Evolutionary conservation across 2,888 invertebrate species (phyloP).

Genomic region (Melinopterus prodromus): DNA sequence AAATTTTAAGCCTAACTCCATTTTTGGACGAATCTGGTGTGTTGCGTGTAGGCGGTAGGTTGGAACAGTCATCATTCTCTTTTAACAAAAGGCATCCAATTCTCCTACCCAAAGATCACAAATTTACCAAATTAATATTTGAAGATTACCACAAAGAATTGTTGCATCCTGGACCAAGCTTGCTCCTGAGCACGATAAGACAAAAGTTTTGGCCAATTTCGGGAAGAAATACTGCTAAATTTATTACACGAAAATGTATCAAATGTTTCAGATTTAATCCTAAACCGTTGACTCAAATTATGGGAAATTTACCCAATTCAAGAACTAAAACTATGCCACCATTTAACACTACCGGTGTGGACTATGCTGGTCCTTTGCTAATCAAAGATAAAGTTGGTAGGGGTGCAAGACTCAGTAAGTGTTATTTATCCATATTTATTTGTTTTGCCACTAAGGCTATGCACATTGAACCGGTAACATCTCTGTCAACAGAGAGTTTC

Average conservation of each 20-base stretch:
- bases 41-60: conserved; percentile 41
- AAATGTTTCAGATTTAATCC: conserved; percentile 27
- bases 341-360: no score
- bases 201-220: conserved; percentile 40
- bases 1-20: conserved; percentile 34
- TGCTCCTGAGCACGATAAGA: conserved; percentile 34
- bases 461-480: no score
- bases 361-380: no score
- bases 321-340: no score
- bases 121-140: conserved; percentile 40
- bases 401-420: no score
- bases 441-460: no score
- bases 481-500: no score
- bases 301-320: no score
- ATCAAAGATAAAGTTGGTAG: no score
- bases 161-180: conserved; percentile 36
- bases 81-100: conserved; percentile 39
- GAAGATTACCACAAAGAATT: conserved; percentile 35
- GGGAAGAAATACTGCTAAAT: conserved; percentile 39
- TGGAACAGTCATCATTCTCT: conserved; percentile 27
- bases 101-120: conserved; percentile 37
- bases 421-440: no score
- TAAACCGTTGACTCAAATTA: conserved; percentile 16
- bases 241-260: conserved; percentile 38
- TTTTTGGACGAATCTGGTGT: conserved; percentile 39